Evolutionary conservation across 2,797 vertebrate species (phyloP), one percentile per base, ranked within the genome.

Genomic region (Fistularia tabacaria): DNA sequence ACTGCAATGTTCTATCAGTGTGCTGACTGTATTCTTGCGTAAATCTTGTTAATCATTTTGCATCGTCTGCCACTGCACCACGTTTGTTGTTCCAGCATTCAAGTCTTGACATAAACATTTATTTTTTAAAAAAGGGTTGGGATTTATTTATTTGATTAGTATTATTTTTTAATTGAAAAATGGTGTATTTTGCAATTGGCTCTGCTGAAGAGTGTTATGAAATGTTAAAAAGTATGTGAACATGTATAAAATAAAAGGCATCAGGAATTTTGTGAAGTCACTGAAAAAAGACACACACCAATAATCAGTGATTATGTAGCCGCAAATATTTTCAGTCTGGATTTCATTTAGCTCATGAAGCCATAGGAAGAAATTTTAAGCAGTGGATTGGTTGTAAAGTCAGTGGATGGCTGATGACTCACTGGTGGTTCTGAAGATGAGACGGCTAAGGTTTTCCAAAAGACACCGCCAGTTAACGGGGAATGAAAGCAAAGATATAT

Each of bases 101-200:
- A 72, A 80, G 79, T 88, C 81, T 88, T 85, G 75, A 84, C 78
- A 78, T 82, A 71, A 79, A 81, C 58, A 74, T 89, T 85, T 83
- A 74, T 74, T 83, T 87, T 85, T 74, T 77, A 80, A 12, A 45
- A 11, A 66, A 46, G 43, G 73, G 62, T 42, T 46, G 45, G 59
- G 52, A n/a, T 57, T 76, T 68, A 47, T 42, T 40, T 25, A 11
- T 10, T 40, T 40, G 39, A 40, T 8, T 1, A 40, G 2, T 25
- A 25, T 25, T 25, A 25, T 13, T 76, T 81, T 69, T 77, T 64
- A 73, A 79, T 73, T 46, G 15, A 66, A 64, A 69, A 52, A 43
- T 46, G 54, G 51, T 64, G 54, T 68, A 73, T 79, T 77, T 80
- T 75, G 66, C 66, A 66, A 57, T 72, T 51, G 15, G 60, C 39